Evolutionary conservation across 92 coral and sea anemone genomes (phyloP).

Genomic region (Heteractis magnifica): DNA sequence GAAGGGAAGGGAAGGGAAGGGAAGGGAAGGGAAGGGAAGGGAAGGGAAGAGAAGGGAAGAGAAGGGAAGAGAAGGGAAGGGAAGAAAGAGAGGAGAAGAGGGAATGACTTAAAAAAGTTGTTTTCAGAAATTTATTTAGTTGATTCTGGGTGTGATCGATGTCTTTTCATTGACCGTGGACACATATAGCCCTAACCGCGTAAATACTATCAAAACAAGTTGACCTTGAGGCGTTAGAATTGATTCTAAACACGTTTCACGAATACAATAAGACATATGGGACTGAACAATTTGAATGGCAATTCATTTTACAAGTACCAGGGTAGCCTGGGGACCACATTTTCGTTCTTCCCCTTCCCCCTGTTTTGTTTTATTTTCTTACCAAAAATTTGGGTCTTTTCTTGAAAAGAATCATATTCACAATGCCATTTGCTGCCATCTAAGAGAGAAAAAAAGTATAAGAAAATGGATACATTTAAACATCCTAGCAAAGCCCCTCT

Average conservation of each 20-base stretch:
- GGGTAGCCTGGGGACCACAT: neutral
- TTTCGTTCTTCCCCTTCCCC: neutral
- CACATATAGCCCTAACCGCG: too few species aligned
- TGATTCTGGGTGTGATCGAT: too few species aligned
- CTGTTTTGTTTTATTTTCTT: constrained; percentile 26
- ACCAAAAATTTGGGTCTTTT: constrained; percentile 61
- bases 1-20: too few species aligned
- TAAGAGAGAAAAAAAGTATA: constrained; percentile 8
- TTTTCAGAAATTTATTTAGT: too few species aligned
- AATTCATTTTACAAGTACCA: neutral
- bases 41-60: neutral
- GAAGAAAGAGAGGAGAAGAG: neutral
- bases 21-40: neutral
- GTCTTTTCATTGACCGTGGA: too few species aligned
- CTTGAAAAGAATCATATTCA: constrained; percentile 65
- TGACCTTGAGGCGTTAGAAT: too few species aligned
- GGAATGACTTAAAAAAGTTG: too few species aligned
- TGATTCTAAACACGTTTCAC: neutral
- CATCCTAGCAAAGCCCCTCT: neutral
- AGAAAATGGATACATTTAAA: neutral
- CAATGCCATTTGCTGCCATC: constrained; percentile 67
- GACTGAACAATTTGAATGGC: neutral
- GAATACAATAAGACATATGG: neutral
- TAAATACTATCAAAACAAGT: too few species aligned
- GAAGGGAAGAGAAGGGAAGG: neutral